Evolutionary conservation across 1,140 invertebrate genomes (phyloP), one percentile per base, ranked within the genome.

Genomic region (Episyrphus balteatus): DNA sequence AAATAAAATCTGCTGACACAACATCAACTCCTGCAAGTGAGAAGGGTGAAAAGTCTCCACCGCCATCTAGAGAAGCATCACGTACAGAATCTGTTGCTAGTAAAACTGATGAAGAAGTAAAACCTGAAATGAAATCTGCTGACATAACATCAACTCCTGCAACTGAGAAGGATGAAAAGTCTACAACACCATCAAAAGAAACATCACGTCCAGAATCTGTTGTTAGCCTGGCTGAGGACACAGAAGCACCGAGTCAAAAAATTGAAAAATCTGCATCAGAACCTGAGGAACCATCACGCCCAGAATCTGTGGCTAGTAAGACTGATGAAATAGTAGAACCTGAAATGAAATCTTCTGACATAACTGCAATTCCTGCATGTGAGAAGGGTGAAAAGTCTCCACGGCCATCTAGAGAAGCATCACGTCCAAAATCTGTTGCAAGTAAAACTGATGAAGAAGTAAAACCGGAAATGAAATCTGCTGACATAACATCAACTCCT

Each of bases 401-500:
- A n/a, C n/a, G n/a, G n/a, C n/a, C n/a, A n/a, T n/a, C 44, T 26
- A 47, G 48, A n/a, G 47, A 52, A 8, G n/a, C 48, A 2, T 52
- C 55, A 0, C 43, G 54, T 15, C 51, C 49, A 26, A 50, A 44
- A 43, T 57, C 55, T 2, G 42, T 42, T 1, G 50, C 43, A n/a
- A n/a, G n/a, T n/a, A n/a, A n/a, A n/a, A n/a, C n/a, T n/a, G n/a
- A n/a, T 2, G 47, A 49, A 6, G 47, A 31, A 26, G 9, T 26
- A 3, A 8, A 36, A 36, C 14, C 34, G 10, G 3, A 15, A 36
- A 5, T 5, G 10, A 10, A 36, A 36, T 6, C 34, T 15, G 14
- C 14, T 36, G 34, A n/a, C 34, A 36, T 3, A 36, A 36, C 12
- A 6, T 12, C 34, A 36, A 3, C 34, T 36, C 34, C 11, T n/a